Base-by-base conservation (phyloP, 2,888 invertebrate genomes). In the Sepioteuthis lessoniana region DNA sequence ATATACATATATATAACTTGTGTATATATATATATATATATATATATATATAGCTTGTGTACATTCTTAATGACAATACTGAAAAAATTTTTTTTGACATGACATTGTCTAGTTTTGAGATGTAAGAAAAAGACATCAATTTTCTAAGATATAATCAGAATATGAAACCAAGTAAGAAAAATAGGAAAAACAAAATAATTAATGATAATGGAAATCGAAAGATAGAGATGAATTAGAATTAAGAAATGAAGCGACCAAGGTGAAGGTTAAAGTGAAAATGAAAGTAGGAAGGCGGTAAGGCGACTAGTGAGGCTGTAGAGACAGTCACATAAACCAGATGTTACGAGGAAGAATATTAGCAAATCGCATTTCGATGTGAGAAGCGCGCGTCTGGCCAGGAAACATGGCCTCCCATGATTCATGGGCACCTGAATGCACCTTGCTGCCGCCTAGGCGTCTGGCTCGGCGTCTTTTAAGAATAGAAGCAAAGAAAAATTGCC, bases 311-410 rank as follows among this genome's bases (percentile, higher is more conserved):
- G n/a, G 76, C n/a, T n/a, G n/a, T 76, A 35, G 76, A 76, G 76
- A 76, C 76, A 76, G 76, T 76, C 76, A 76, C 76, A 76, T 76
- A 76, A 76, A 76, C 76, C 76, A 76, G 76, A 76, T 76, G 76
- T 76, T 76, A 76, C 76, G n/a, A n/a, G 76, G 76, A 76, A n/a
- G 76, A 35, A 76, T 76, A 76, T 76, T 76, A 76, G n/a, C n/a
- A 76, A 76, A 76, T 76, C 76, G 76, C n/a, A 76, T 76, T 76
- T n/a, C 76, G 76, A 76, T 35, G 76, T n/a, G 76, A 76, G 76
- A 76, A n/a, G n/a, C n/a, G n/a, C n/a, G 76, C 76, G 35, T 76
- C 76, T 76, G 76, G n/a, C 76, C n/a, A 35, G 76, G n/a, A 76
- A 76, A 76, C 76, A 35, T n/a, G n/a, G 76, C n/a, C 76, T n/a